Evolutionary conservation across 1,140 invertebrate species (phyloP).

Genomic region (Drosophila malerkotliana): DNA sequence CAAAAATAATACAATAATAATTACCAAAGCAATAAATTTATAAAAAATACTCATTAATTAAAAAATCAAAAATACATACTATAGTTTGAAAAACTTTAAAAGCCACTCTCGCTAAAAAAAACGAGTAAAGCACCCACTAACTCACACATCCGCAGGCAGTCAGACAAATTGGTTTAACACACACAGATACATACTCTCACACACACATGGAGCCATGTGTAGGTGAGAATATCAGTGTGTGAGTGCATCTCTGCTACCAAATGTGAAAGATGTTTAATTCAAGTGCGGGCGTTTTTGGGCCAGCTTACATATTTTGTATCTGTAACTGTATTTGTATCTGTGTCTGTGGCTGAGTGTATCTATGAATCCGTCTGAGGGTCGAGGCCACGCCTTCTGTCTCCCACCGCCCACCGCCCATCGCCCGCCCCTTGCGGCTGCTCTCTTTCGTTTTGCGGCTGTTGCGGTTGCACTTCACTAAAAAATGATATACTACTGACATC

Average conservation of each 20-base stretch:
- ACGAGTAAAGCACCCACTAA: constrained; percentile 32
- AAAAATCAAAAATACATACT: background rate
- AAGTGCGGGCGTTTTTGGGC: constrained; percentile 55
- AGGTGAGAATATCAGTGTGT: constrained; percentile 25
- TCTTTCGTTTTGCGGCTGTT: constrained; percentile 43
- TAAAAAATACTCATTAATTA: background rate
- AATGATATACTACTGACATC: constrained; percentile 70
- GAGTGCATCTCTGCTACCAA: constrained; percentile 47
- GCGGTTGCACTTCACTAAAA: constrained; percentile 69
- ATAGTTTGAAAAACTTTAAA: constrained; percentile 12
- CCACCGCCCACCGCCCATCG: too few relatives aligned
- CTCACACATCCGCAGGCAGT: constrained; percentile 45
- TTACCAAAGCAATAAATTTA: too few relatives aligned
- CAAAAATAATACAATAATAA: too few relatives aligned
- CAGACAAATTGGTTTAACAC: constrained; percentile 78
- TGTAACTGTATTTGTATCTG: constrained; percentile 2
- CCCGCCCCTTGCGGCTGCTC: constrained; percentile 19
- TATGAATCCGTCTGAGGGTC: constrained; percentile 28
- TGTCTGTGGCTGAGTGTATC: constrained; percentile 5
- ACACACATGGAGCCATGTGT: constrained; percentile 12
- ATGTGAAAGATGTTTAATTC: constrained; percentile 72
- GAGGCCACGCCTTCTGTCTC: constrained; percentile 17
- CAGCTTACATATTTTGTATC: constrained; percentile 27
- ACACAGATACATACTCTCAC: constrained; percentile 11
- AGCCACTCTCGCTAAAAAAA: constrained; percentile 22